Percentiles rank a stretch among this genome's conserved stretches.
phyloP scores from a whole-genome alignment of 2,888 invertebrate genomes.

The Metalampra italica region DNA sequence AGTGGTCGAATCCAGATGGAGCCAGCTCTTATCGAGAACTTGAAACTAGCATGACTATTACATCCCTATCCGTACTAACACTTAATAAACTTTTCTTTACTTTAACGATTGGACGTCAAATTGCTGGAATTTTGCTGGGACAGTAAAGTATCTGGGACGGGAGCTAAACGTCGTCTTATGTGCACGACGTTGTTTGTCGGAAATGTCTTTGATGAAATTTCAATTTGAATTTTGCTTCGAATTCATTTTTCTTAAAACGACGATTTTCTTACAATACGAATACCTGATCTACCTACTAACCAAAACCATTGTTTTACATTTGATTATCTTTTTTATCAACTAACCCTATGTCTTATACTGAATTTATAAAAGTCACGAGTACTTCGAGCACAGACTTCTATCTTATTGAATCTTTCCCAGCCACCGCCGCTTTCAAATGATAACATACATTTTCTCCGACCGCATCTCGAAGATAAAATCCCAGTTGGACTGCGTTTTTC shows the following conservation, averaged over 20 bases:
- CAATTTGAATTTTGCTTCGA: no score
- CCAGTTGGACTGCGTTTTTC: constrained; percentile 29
- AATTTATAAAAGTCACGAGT: no score
- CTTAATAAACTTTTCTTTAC: constrained; percentile 66
- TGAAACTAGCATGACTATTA: constrained; percentile 55
- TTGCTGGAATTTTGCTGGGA: constrained; percentile 28
- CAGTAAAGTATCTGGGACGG: neutral
- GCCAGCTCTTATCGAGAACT: constrained; percentile 60
- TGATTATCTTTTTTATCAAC: neutral
- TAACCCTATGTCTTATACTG: no score
- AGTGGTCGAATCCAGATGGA: constrained; percentile 58
- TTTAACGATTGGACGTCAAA: constrained; percentile 39
- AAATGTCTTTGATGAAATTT: no score
- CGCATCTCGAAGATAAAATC: constrained; percentile 21
- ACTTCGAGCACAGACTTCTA: neutral
- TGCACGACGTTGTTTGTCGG: no score
- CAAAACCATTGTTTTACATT: no score
- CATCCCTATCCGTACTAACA: constrained; percentile 39
- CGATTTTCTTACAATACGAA: no score
- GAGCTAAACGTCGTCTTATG: no score
- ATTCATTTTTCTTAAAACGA: no score
- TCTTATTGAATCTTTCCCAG: neutral
- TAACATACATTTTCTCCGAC: constrained; percentile 1
- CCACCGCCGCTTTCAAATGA: constrained; percentile 10
- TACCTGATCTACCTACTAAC: no score